phyloP scores from a whole-genome alignment of 2,113 vertebrate species.

The Grallaria varia region DNA sequence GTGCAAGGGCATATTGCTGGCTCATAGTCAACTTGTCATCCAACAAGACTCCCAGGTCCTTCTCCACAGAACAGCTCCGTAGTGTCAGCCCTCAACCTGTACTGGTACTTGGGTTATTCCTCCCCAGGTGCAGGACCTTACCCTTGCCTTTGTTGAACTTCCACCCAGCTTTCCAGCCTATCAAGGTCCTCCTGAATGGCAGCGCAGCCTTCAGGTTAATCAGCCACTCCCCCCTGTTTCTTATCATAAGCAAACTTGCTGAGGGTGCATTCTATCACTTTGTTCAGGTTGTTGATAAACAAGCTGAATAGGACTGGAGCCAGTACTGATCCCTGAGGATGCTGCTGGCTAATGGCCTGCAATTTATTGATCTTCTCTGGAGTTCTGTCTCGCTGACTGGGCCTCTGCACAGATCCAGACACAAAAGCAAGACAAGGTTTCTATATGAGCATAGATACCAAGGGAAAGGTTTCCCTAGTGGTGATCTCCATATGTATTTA shows the following conservation, averaged over 20 bases:
- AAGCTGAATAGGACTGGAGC: neutral
- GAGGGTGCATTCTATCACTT: neutral
- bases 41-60: neutral
- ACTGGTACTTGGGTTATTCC: neutral
- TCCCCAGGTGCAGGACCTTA: neutral
- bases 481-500: neutral
- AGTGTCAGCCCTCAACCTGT: fast-evolving
- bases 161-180: neutral
- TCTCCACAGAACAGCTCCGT: neutral
- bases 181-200: neutral
- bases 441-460: neutral
- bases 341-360: neutral
- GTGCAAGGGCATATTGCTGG: neutral
- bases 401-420: neutral
- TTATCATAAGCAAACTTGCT: neutral
- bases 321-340: neutral
- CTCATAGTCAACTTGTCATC: neutral
- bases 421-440: neutral
- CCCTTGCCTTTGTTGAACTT: neutral
- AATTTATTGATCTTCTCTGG: neutral
- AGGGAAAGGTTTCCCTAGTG: constrained; percentile 8
- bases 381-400: neutral
- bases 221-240: neutral
- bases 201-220: neutral
- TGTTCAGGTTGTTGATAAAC: neutral